A percentile compares a stretch with the other conserved stretches of the same genome.
Evolutionary conservation across 2,113 vertebrate genomes (phyloP).

Genomic region (Haemorhous mexicanus): DNA sequence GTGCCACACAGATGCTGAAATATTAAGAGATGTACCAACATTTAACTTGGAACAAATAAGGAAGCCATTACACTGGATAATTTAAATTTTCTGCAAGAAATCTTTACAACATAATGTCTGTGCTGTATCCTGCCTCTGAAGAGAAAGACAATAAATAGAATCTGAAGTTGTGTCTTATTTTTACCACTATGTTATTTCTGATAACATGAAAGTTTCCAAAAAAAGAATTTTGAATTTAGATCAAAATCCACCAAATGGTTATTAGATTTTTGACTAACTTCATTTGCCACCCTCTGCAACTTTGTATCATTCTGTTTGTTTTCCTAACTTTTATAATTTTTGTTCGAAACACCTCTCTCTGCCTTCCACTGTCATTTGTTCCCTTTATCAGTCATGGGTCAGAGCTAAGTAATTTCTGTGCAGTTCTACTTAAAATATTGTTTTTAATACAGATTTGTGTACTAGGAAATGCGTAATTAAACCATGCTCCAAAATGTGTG

Average conservation of each 20-base stretch:
- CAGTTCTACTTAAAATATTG: not conserved
- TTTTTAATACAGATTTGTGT: not conserved
- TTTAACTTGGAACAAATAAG: slow-evolving; percentile 8
- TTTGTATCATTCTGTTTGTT: not conserved
- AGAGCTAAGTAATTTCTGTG: not conserved
- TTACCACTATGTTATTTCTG: not conserved
- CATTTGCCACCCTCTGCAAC: not conserved
- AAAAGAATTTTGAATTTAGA: not conserved
- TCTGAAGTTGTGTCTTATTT: not conserved
- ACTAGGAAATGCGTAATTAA: not conserved
- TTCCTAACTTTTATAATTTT: not conserved
- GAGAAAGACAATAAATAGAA: not conserved
- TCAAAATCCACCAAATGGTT: not conserved
- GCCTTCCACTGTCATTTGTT: not conserved
- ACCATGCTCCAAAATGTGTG: not conserved
- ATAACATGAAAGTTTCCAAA: not conserved
- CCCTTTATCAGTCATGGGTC: not conserved
- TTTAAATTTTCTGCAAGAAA: not conserved
- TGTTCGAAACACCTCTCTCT: not conserved
- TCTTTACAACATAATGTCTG: not conserved
- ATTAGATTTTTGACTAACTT: not conserved
- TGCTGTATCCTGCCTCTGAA: not conserved
- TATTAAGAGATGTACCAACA: not conserved
- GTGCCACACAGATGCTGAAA: not conserved
- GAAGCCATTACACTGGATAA: not conserved